These are phyloP conservation scores for Coturnix japonica DNA, from an alignment of 2,113 vertebrate genomes.

Conservation along the genomic window DNA sequence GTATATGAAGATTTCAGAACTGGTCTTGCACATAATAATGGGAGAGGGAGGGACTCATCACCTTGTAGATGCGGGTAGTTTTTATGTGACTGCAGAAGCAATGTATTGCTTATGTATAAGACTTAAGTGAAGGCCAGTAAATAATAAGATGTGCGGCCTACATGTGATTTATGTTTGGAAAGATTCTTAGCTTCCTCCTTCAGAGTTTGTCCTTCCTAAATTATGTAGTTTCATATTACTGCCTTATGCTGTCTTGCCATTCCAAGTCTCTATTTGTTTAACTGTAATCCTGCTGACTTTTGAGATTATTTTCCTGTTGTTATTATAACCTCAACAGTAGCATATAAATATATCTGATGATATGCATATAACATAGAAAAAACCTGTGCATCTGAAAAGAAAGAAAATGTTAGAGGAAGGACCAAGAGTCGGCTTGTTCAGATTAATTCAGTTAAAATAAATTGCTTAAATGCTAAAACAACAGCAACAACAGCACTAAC, in stretches of 20 bases:
- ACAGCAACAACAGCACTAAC: background rate
- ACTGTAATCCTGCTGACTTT: background rate
- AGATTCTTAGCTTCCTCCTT: background rate
- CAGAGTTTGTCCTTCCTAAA: background rate
- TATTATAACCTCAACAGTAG: background rate
- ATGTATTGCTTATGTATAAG: too few relatives aligned
- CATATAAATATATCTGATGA: background rate
- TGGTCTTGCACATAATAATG: background rate
- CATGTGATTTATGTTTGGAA: background rate
- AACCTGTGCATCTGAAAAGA: background rate
- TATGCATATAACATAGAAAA: background rate
- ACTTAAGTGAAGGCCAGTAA: background rate
- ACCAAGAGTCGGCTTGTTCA: background rate
- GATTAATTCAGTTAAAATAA: background rate
- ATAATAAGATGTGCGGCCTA: background rate
- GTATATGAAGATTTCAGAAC: background rate
- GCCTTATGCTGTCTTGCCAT: background rate
- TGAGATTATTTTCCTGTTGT: background rate
- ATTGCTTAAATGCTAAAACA: background rate
- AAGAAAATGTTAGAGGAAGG: background rate
- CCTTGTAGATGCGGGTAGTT: background rate
- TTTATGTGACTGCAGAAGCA: background rate
- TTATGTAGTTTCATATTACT: background rate
- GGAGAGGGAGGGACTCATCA: background rate
- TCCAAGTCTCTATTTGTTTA: background rate